Conservation (phyloP, 2,888 invertebrate species). For the Platynereis dumerilii region DNA sequence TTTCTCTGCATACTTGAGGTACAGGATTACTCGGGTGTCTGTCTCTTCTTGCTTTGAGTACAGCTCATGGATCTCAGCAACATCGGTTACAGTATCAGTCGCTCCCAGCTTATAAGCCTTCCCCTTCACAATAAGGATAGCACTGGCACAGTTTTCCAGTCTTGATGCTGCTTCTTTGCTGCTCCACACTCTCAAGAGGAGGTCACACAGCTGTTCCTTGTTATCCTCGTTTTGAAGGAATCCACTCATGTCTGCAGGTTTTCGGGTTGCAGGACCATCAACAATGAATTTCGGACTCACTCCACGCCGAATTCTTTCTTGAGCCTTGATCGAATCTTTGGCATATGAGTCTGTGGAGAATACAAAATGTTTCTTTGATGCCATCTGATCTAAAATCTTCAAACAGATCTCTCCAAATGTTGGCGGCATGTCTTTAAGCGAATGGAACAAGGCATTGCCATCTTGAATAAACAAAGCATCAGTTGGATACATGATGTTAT, state of each 20-base stretch:
- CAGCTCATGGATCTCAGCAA: conserved; percentile 15
- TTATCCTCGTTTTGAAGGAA: conserved; percentile 22
- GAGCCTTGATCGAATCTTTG: conserved; percentile 20
- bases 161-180: conserved; percentile 19
- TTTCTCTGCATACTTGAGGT: conserved; percentile 23
- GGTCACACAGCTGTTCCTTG: conserved; percentile 20
- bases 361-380: conserved; percentile 14
- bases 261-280: conserved; percentile 19
- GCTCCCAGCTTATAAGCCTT: conserved; percentile 14
- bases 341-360: conserved; percentile 21
- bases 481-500: conserved; percentile 1
- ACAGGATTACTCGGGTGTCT: conserved; percentile 24
- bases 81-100: conserved; percentile 1
- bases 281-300: conserved; percentile 9
- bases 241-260: conserved; percentile 15
- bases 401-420: conserved; percentile 18
- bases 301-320: conserved; percentile 18
- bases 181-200: conserved; percentile 21
- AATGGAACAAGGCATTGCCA: conserved; percentile 25
- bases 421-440: conserved; percentile 10
- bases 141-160: conserved; percentile 1
- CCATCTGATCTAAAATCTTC: conserved; percentile 19
- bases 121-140: conserved; percentile 12
- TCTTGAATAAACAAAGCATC: conserved; percentile 14
- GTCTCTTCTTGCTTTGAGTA: conserved; percentile 21